These are phyloP conservation scores for Phyllotreta cruciferae DNA, from an alignment of 2,888 invertebrate species.

Conservation along the genomic window DNA sequence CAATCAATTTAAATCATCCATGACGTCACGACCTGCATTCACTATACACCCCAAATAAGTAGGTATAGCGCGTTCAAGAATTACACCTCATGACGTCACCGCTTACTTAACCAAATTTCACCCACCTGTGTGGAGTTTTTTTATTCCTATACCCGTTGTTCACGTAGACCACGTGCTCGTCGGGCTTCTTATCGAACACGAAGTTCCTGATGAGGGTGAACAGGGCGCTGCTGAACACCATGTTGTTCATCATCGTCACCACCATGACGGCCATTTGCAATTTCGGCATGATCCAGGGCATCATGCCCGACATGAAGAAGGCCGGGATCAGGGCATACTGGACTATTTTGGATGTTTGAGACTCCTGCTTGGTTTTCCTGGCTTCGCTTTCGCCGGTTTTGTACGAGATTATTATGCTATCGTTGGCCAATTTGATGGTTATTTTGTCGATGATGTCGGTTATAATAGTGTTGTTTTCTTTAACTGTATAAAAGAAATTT, in stretches of 20 bases:
- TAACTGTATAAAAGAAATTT: neutral
- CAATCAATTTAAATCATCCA: too few relatives aligned
- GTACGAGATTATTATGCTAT: conserved; percentile 25
- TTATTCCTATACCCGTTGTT: conserved; percentile 65
- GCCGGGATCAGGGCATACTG: conserved; percentile 62
- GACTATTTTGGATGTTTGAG: conserved; percentile 29
- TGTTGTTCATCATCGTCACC: conserved; percentile 70
- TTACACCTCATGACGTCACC: too few relatives aligned
- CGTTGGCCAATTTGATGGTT: conserved; percentile 16
- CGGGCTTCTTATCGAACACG: conserved; percentile 64
- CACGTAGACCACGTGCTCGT: conserved; percentile 65
- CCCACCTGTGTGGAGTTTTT: conserved; percentile 21
- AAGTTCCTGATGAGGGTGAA: conserved; percentile 67
- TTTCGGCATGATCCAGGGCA: conserved; percentile 73
- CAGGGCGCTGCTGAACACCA: conserved; percentile 70
- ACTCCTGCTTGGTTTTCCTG: conserved; percentile 35
- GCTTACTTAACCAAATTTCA: neutral
- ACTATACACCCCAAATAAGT: too few relatives aligned
- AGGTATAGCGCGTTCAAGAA: too few relatives aligned
- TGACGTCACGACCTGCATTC: too few relatives aligned
- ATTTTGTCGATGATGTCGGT: neutral
- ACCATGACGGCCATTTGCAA: conserved; percentile 71
- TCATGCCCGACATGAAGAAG: conserved; percentile 69
- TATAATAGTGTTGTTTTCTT: neutral
- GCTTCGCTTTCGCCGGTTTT: conserved; percentile 2